Conservation (phyloP, 2,797 vertebrate genomes). For the Acanthornis magna region DNA sequence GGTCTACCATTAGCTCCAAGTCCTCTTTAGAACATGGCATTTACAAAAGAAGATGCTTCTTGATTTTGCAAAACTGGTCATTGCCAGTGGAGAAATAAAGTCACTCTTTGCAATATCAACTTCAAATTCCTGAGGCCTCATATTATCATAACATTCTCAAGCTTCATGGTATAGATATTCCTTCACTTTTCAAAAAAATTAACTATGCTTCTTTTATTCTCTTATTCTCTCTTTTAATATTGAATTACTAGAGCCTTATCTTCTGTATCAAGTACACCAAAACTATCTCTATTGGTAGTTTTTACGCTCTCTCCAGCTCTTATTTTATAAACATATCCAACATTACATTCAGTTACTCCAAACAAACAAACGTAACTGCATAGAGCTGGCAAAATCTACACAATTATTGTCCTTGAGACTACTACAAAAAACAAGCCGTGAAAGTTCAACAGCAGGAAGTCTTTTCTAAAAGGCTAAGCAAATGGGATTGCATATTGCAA, state of each 20-base stretch:
- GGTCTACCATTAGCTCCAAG: background rate
- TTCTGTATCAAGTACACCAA: background rate
- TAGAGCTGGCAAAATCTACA: background rate
- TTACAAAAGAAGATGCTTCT: background rate
- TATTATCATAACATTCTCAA: background rate
- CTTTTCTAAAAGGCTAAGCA: background rate
- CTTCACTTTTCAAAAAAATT: background rate
- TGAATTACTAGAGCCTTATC: background rate
- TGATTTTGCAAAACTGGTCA: background rate
- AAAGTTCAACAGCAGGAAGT: background rate
- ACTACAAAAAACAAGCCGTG: background rate
- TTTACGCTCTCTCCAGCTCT: background rate
- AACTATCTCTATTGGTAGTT: background rate
- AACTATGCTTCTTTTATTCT: background rate
- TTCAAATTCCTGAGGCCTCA: background rate
- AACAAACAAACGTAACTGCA: background rate
- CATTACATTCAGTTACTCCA: background rate
- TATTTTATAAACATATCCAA: slow-evolving; percentile 12
- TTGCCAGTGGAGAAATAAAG: background rate
- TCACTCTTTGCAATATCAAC: background rate
- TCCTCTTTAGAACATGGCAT: background rate
- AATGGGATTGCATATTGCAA: background rate
- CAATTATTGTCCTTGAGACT: background rate
- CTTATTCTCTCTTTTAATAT: background rate
- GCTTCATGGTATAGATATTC: background rate